These are phyloP conservation scores for Tuberolachnus salignus DNA, from an alignment of 2,888 invertebrate species.

Conservation along the genomic window DNA sequence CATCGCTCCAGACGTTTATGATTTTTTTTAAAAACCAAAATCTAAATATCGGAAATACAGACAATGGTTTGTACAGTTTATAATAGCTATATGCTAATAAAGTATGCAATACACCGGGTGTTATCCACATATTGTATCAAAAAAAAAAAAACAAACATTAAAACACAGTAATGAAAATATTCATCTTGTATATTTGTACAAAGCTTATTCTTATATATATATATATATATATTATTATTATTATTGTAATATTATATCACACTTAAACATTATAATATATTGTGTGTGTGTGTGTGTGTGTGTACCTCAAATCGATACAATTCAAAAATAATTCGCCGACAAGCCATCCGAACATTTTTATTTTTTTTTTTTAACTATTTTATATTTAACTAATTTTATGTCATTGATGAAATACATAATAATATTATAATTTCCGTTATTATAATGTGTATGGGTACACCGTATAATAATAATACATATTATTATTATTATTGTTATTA, in stretches of 20 bases:
- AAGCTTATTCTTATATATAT: slow-evolving; percentile 44
- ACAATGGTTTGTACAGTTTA: too few species aligned
- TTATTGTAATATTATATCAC: neutral
- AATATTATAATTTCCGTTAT: too few species aligned
- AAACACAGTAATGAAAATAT: slow-evolving; percentile 27
- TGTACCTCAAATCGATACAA: neutral
- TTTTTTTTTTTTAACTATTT: too few species aligned
- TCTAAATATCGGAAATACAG: too few species aligned
- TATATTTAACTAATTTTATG: neutral
- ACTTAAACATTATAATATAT: neutral
- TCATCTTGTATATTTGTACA: slow-evolving; percentile 39
- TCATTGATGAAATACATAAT: slow-evolving; percentile 6
- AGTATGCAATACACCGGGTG: too few species aligned
- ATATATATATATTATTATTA: slow-evolving; percentile 52
- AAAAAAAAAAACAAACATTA: too few species aligned
- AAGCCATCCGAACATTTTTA: too few species aligned
- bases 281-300: neutral
- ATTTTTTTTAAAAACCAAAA: too few species aligned
- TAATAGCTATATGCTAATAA: too few species aligned
- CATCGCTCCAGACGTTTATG: too few species aligned
- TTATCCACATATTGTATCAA: too few species aligned
- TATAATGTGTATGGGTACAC: neutral
- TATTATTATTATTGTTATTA: neutral
- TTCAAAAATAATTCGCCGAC: neutral
- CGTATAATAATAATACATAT: neutral